Conservation (phyloP, 1,140 invertebrate species). For the Anastrepha obliqua region DNA sequence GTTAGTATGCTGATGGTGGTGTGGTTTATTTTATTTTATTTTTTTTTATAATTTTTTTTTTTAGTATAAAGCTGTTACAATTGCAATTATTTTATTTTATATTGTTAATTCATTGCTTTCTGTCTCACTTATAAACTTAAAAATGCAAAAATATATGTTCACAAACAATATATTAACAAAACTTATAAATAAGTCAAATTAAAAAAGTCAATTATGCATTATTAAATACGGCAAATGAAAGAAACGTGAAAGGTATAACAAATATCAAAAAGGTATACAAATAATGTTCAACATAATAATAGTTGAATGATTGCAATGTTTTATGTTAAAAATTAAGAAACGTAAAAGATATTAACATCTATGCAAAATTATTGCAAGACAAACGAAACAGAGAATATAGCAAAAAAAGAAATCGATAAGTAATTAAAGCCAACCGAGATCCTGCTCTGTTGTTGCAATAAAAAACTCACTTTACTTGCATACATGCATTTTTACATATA, state of each 20-base stretch:
- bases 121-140: neutral
- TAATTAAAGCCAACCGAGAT: conserved; percentile 73
- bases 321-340: too few species aligned
- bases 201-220: conserved; percentile 41
- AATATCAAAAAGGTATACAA: conserved; percentile 57
- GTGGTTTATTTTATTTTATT: conserved; percentile 50
- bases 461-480: conserved; percentile 37
- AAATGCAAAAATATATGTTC: conserved; percentile 30
- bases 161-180: conserved; percentile 34
- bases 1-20: conserved; percentile 2
- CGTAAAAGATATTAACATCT: too few species aligned
- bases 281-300: conserved; percentile 60
- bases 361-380: too few species aligned
- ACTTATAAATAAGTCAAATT: conserved; percentile 29
- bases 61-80: conserved; percentile 56
- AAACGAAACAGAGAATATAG: neutral
- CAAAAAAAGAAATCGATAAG: conserved; percentile 61
- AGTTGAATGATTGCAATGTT: neutral
- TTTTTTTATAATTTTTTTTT: conserved; percentile 31
- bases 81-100: conserved; percentile 47
- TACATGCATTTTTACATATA: neutral
- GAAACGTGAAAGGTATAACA: conserved; percentile 57
- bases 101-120: conserved; percentile 38
- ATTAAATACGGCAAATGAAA: conserved; percentile 64
- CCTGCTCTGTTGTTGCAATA: conserved; percentile 65